phyloP scores from a whole-genome alignment of 2,113 vertebrate species.

The Engystomops pustulosus region DNA sequence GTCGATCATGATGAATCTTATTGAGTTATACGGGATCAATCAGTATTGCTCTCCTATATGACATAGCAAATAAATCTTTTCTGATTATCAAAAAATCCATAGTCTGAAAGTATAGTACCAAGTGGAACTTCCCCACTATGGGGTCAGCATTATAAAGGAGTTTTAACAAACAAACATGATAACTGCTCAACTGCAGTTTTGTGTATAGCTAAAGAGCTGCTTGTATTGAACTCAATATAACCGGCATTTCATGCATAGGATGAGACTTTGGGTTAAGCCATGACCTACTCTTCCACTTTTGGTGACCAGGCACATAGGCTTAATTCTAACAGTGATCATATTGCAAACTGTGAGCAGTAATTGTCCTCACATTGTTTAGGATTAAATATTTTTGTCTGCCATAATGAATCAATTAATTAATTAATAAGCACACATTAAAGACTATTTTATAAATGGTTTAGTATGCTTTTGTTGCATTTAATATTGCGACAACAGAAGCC shows the following conservation, averaged over 20 bases:
- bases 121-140: neutral
- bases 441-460: no score
- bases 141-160: neutral
- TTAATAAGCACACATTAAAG: no score
- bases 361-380: neutral
- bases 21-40: neutral
- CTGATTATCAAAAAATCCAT: neutral
- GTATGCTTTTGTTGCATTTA: neutral
- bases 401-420: neutral
- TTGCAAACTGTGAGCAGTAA: neutral
- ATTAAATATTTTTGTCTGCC: neutral
- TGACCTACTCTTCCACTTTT: neutral
- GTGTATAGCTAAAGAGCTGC: neutral
- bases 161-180: neutral
- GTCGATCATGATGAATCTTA: neutral
- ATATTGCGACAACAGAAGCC: neutral
- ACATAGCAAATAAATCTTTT: neutral
- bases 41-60: neutral
- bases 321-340: neutral
- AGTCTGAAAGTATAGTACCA: neutral
- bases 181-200: no score
- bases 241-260: neutral
- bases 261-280: neutral
- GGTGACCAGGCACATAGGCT: neutral
- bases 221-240: neutral